These are phyloP conservation scores for Euleptes europaea DNA, from an alignment of 2,113 vertebrate species.

Conservation along the genomic window DNA sequence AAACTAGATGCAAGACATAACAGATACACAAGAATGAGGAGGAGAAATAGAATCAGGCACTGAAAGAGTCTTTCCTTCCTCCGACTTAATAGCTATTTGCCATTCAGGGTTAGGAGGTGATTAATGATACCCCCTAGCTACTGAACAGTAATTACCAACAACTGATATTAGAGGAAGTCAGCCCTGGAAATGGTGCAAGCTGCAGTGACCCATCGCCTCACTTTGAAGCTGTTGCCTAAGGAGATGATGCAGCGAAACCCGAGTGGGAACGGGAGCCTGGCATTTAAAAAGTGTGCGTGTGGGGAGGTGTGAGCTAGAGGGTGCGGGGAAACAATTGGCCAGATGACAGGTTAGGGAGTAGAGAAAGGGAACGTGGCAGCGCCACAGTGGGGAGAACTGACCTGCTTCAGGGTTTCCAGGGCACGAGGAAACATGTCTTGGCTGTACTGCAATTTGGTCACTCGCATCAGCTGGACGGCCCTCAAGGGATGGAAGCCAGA, in stretches of 20 bases:
- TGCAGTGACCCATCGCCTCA: constrained; percentile 10
- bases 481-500: constrained; percentile 86
- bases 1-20: background rate
- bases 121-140: constrained; percentile 38
- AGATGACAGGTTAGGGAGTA: accelerated
- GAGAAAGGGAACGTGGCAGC: background rate
- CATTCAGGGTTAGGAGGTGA: constrained; percentile 38
- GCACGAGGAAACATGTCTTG: constrained; percentile 81
- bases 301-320: background rate
- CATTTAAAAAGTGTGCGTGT: background rate
- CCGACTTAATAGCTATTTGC: constrained; percentile 37
- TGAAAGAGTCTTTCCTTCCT: constrained; percentile 33
- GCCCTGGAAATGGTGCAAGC: constrained; percentile 7
- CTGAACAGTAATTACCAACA: constrained; percentile 53
- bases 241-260: constrained; percentile 15
- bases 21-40: background rate
- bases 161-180: constrained; percentile 36
- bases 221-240: constrained; percentile 13
- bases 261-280: background rate
- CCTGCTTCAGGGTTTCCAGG: constrained; percentile 86
- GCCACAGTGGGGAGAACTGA: constrained; percentile 59
- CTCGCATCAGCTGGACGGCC: constrained; percentile 88
- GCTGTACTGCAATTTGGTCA: constrained; percentile 89
- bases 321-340: background rate
- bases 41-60: background rate